phyloP scores from a whole-genome alignment of 1,140 invertebrate genomes.

The Eciton burchellii region DNA sequence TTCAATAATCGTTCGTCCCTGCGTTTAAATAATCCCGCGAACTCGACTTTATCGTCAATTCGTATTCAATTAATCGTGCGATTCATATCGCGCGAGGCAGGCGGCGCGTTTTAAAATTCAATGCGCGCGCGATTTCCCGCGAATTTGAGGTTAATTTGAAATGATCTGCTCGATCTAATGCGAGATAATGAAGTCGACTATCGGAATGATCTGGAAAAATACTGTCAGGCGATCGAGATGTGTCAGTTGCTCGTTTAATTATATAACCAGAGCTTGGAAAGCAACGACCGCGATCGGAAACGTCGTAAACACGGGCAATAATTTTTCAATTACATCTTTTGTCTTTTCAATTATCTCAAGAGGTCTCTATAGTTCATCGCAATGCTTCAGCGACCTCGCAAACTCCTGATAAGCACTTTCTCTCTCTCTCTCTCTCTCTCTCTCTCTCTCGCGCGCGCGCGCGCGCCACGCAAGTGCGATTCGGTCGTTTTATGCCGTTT shows the following conservation, averaged over 20 bases:
- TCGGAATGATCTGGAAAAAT: background rate
- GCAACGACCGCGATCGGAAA: background rate
- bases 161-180: background rate
- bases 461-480: background rate
- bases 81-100: constrained; percentile 18
- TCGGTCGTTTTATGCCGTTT: constrained; percentile 5
- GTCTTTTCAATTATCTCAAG: constrained; percentile 15
- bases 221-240: background rate
- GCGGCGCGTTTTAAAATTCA: too few relatives aligned
- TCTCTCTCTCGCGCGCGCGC: too few relatives aligned
- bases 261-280: constrained; percentile 18
- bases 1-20: too few relatives aligned
- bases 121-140: too few relatives aligned
- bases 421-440: too few relatives aligned
- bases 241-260: background rate
- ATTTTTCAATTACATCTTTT: constrained; percentile 46
- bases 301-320: background rate
- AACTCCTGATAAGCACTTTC: constrained; percentile 32
- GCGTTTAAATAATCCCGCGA: background rate
- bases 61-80: background rate
- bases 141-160: background rate
- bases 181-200: background rate
- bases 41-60: background rate
- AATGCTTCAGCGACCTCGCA: constrained; percentile 25
- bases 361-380: constrained; percentile 8